Conservation (phyloP, 2,888 invertebrate genomes). For the Metellina segmentata region DNA sequence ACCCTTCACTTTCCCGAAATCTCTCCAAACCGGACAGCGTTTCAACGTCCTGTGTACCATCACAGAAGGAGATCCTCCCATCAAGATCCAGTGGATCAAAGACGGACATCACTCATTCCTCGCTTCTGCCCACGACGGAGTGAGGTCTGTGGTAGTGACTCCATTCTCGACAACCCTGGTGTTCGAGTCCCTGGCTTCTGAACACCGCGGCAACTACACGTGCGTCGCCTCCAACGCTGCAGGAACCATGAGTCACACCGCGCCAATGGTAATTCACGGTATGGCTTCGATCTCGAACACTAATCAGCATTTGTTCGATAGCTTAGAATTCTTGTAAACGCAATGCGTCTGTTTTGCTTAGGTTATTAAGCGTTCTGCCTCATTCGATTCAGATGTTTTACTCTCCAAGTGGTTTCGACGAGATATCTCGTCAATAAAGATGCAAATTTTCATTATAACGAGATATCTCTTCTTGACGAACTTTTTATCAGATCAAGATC, state of each 20-base stretch:
- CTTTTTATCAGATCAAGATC: no score
- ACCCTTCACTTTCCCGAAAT: constrained; percentile 79
- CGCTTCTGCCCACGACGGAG: constrained; percentile 75
- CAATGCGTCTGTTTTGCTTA: no score
- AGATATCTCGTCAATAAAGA: no score
- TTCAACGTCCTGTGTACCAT: constrained; percentile 81
- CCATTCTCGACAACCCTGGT: constrained; percentile 80
- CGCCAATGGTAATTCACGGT: constrained; percentile 79
- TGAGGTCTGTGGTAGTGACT: constrained; percentile 78
- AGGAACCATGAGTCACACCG: constrained; percentile 79
- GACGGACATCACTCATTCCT: constrained; percentile 74
- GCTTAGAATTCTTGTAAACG: constrained; percentile 24
- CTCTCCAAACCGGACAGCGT: constrained; percentile 82
- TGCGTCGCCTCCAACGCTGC: constrained; percentile 80
- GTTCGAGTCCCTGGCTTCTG: constrained; percentile 79
- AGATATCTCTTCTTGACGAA: no score
- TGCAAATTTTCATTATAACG: no score
- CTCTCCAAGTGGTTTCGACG: no score
- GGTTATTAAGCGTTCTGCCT: no score
- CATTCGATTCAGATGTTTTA: no score
- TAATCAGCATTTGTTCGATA: constrained; percentile 51
- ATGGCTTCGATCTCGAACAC: constrained; percentile 63
- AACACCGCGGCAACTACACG: constrained; percentile 80
- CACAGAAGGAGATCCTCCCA: constrained; percentile 80
- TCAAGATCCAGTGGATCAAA: constrained; percentile 81